Percentiles rank a stretch among this genome's conserved stretches.
These are phyloP conservation scores for Nibea albiflora DNA, from an alignment of 2,113 vertebrate species.

Conservation along the genomic window DNA sequence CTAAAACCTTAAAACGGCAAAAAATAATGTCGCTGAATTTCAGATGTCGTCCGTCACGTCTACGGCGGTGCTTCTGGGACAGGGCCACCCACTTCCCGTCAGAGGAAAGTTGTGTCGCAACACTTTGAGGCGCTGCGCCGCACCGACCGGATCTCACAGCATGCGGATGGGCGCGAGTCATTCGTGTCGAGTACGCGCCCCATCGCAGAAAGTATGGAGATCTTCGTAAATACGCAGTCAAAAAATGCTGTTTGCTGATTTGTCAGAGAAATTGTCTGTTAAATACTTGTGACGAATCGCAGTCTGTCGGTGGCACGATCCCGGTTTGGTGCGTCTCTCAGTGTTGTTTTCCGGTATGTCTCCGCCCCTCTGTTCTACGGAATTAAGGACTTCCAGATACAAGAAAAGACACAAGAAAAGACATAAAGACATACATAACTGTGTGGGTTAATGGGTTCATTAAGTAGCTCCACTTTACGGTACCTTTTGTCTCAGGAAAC, in stretches of 20 bases:
- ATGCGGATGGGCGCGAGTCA: not conserved
- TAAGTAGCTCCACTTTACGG: not conserved
- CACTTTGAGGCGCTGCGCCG: not conserved
- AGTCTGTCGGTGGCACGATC: not conserved
- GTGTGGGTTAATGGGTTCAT: no score
- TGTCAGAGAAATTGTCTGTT: constrained; percentile 22
- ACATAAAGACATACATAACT: not conserved
- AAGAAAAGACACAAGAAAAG: not conserved
- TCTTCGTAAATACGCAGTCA: not conserved
- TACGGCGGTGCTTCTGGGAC: not conserved
- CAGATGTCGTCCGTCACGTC: not conserved
- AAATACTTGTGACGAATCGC: constrained; percentile 10
- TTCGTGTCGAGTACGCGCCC: accelerated
- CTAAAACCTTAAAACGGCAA: not conserved
- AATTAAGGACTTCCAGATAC: no score
- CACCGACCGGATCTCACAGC: not conserved
- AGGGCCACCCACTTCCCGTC: constrained; percentile 72
- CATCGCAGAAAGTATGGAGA: accelerated
- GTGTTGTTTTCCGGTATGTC: constrained; percentile 67
- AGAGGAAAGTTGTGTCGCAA: constrained; percentile 22
- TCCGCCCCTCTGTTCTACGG: constrained; percentile 24
- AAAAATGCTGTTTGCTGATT: not conserved
- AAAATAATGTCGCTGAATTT: no score
- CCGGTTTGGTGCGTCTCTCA: no score
- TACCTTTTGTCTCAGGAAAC: not conserved